A percentile compares a stretch with the other conserved stretches of the same genome.
phyloP scores from a whole-genome alignment of 1,140 invertebrate genomes.

The Temnothorax curvispinosus region DNA sequence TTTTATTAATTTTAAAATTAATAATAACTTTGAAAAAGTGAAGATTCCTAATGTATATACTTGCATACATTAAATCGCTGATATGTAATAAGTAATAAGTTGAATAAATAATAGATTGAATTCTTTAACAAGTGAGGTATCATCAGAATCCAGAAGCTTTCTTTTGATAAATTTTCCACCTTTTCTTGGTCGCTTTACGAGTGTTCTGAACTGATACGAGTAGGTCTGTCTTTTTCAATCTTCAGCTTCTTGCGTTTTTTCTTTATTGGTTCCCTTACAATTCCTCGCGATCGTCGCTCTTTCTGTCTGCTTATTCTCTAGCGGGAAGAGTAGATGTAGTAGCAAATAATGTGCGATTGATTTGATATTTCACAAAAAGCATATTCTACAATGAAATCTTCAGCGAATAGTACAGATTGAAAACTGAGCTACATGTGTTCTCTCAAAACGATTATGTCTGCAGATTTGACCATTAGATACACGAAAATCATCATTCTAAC shows the following conservation, averaged over 20 bases:
- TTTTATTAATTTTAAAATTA: background rate
- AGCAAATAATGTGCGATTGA: conserved; percentile 83
- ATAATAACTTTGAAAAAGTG: background rate
- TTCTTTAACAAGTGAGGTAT: conserved; percentile 1
- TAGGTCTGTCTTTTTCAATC: conserved; percentile 70
- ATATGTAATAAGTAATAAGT: too few relatives aligned
- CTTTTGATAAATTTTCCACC: conserved; percentile 75
- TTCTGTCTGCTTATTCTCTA: conserved; percentile 67
- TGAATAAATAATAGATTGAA: background rate
- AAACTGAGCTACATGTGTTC: conserved; percentile 82
- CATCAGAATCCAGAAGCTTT: background rate
- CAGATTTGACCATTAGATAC: background rate
- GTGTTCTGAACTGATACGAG: conserved; percentile 79
- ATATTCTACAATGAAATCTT: conserved; percentile 63
- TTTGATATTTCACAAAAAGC: conserved; percentile 83
- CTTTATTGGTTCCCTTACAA: conserved; percentile 29
- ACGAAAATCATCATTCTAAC: background rate
- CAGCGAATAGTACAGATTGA: conserved; percentile 78
- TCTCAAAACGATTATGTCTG: conserved; percentile 20
- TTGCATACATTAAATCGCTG: background rate
- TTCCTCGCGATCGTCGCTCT: conserved; percentile 60
- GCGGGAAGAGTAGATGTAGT: conserved; percentile 66
- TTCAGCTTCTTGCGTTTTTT: conserved; percentile 14
- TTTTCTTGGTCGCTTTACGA: conserved; percentile 68
- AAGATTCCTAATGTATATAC: background rate